Conservation (phyloP, 2,113 vertebrate genomes). For the Pseudopipra pipra region DNA sequence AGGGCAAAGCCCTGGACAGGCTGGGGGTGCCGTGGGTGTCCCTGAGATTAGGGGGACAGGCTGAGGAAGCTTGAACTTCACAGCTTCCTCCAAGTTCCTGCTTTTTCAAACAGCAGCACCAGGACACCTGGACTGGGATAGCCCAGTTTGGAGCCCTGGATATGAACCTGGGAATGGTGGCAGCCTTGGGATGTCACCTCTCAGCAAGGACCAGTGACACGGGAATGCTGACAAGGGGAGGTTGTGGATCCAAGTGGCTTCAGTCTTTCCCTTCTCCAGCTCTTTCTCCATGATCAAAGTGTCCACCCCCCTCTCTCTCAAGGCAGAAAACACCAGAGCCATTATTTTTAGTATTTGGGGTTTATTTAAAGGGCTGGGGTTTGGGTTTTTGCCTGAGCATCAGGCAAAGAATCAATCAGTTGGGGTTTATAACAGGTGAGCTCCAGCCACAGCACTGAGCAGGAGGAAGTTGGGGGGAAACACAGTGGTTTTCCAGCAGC, state of each 20-base stretch:
- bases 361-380: slow-evolving; percentile 14
- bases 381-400: neutral
- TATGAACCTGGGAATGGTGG: neutral
- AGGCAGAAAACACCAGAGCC: neutral
- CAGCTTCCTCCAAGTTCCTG: neutral
- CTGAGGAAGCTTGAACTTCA: neutral
- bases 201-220: neutral
- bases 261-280: neutral
- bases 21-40: neutral
- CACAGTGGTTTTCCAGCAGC: neutral
- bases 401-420: neutral
- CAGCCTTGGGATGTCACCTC: neutral
- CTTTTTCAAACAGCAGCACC: neutral
- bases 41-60: neutral
- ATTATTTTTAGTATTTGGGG: neutral
- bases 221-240: neutral
- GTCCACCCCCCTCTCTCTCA: fast-evolving
- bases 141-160: neutral
- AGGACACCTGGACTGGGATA: fast-evolving
- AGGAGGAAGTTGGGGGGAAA: neutral
- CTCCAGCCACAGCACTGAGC: neutral
- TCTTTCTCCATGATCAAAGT: neutral
- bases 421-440: neutral
- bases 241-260: neutral
- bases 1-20: neutral